These are phyloP conservation scores for Eulacestoma nigropectus DNA, from an alignment of 2,113 vertebrate species.

Conservation along the genomic window DNA sequence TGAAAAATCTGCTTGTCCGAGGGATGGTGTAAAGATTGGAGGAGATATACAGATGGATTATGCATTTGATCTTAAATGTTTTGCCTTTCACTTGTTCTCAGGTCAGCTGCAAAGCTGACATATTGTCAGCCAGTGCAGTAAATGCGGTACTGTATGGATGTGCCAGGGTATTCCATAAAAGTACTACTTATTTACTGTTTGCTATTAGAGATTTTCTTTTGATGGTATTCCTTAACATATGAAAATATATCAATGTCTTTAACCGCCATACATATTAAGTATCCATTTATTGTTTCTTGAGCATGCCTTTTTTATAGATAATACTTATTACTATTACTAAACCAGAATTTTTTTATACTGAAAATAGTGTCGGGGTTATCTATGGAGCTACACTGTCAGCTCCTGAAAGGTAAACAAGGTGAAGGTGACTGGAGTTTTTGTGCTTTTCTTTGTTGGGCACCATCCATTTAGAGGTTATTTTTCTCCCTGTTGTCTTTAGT, in stretches of 20 bases:
- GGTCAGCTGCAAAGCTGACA: background rate
- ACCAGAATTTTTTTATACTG: background rate
- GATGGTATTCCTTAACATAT: background rate
- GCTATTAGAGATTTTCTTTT: background rate
- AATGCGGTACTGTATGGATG: background rate
- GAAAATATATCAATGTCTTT: background rate
- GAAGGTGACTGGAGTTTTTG: background rate
- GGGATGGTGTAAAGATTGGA: background rate
- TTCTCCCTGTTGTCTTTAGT: background rate
- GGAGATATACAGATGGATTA: background rate
- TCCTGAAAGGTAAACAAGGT: background rate
- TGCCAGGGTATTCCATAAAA: background rate
- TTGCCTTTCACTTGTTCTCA: background rate
- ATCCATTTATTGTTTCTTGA: background rate
- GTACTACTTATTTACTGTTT: background rate
- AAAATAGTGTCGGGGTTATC: background rate
- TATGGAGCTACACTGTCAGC: background rate
- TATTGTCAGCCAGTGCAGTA: background rate
- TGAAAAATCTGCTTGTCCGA: background rate
- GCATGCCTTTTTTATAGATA: background rate
- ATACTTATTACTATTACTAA: background rate
- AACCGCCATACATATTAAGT: background rate
- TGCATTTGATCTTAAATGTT: background rate
- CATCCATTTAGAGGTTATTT: background rate
- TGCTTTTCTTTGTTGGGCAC: background rate